Base-by-base conservation (phyloP, 2,113 vertebrate genomes). In the Gadus chalcogrammus region DNA sequence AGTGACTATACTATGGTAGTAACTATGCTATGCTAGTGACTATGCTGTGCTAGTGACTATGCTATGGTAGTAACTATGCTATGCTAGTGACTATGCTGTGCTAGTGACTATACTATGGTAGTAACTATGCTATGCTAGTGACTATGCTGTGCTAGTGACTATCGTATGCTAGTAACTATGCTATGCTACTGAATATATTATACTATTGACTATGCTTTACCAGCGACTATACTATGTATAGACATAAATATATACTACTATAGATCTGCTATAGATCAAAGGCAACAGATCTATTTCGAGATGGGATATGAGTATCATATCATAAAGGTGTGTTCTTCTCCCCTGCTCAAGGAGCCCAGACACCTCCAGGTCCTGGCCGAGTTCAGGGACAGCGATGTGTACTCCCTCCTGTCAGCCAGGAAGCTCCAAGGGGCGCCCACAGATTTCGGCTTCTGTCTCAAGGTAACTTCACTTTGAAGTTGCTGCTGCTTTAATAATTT, bases 281-380 rank as follows among this genome's bases (percentile, higher is more conserved):
- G 16, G 12, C 8, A 22, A 61, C 5, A 24, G 18, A 48, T 48
- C 42, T 13, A 48, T 11, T 48, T 9, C 9, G 42, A 48, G 42
- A 9, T 48, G 7, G 38, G 28, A 18, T 42, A 24, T 67, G 38
- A 35, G 17, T 28, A 53, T n/a, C 35, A 66, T 4, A 66, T 52
- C n/a, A 38, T 28, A 66, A 6, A 12, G 15, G 16, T 67, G 22
- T 31, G 24, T 12, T 24, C 42, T 9, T 48, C 17, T 4, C n/a
- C 60, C 15, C 60, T 12, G 58, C 13, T 80, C 63, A 88, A 99
- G 97, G 96, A 99, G 82, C 97, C 97, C 31, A 92, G 97, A 74
- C 97, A 99, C 90, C 93, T 99, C 66, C 97, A 99, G 87, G 96
- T 97, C 88, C 94, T 97, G 84, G 94, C 95, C 17, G 97, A 99